Evolutionary conservation across 2,113 vertebrate genomes (phyloP).

Genomic region (Megalops atlanticus): DNA sequence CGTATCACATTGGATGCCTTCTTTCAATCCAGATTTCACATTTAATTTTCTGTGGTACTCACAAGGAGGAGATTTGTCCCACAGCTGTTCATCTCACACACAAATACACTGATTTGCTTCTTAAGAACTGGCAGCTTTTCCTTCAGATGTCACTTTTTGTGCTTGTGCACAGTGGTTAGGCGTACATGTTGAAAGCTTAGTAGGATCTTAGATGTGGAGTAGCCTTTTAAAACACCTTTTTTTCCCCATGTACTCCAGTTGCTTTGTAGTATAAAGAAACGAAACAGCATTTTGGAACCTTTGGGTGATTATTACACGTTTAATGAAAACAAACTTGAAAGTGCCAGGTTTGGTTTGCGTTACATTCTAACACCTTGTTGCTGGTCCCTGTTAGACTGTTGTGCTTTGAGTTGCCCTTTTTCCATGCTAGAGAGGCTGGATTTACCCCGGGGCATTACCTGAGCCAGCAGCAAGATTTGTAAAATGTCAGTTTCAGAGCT

Average conservation of each 20-base stretch:
- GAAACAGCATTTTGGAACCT: background rate
- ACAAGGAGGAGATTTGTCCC: too few relatives aligned
- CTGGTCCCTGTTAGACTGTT: background rate
- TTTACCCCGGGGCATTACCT: background rate
- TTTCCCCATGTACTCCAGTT: background rate
- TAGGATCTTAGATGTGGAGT: background rate
- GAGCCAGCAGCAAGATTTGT: background rate
- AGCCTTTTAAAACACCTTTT: background rate
- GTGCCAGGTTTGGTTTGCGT: background rate
- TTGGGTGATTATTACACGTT: background rate
- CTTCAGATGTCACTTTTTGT: too few relatives aligned
- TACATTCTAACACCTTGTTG: background rate
- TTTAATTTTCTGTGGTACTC: too few relatives aligned
- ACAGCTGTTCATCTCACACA: too few relatives aligned
- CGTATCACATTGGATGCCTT: too few relatives aligned
- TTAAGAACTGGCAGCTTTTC: too few relatives aligned
- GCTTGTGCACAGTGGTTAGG: too few relatives aligned
- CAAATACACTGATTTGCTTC: too few relatives aligned
- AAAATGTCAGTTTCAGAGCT: conserved; percentile 12
- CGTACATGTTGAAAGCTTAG: background rate
- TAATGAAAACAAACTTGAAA: background rate
- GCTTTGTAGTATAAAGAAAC: background rate
- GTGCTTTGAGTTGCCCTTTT: background rate
- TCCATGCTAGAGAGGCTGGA: background rate
- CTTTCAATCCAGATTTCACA: too few relatives aligned